Evolutionary conservation across 2,797 vertebrate species (phyloP).

Genomic region (Labroides dimidiatus): DNA sequence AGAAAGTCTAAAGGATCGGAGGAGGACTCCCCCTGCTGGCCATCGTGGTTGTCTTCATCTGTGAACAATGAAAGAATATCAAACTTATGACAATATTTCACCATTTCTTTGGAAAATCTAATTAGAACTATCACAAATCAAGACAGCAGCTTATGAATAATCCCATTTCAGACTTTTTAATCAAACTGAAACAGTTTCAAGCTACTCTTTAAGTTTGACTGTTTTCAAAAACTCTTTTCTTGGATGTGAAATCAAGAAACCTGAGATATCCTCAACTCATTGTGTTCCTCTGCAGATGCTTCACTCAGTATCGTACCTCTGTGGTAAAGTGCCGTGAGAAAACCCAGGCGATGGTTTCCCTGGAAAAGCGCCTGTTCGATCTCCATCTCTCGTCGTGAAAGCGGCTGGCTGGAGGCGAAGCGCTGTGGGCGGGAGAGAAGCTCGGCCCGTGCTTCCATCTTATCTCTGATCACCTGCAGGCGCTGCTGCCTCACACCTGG

Average conservation of each 20-base stretch:
- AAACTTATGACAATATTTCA: too few species aligned
- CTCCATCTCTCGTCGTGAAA: slow-evolving; percentile 94
- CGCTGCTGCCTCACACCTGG: slow-evolving; percentile 87
- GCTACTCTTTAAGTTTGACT: too few species aligned
- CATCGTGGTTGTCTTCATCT: slow-evolving; percentile 82
- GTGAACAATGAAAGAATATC: slow-evolving; percentile 7
- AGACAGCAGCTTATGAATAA: not conserved
- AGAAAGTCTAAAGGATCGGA: slow-evolving; percentile 86
- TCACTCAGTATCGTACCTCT: slow-evolving; percentile 78
- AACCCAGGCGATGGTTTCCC: slow-evolving; percentile 88
- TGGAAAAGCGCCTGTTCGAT: slow-evolving; percentile 94
- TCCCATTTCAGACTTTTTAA: not conserved
- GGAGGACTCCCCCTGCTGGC: slow-evolving; percentile 66
- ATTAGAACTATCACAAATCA: too few species aligned
- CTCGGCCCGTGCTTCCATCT: slow-evolving; percentile 87
- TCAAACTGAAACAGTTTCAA: not conserved
- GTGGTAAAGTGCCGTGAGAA: slow-evolving; percentile 92
- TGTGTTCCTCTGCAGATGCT: too few species aligned
- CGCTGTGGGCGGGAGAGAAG: slow-evolving; percentile 91
- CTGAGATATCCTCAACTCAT: too few species aligned
- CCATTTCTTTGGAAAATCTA: too few species aligned
- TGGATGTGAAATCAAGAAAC: too few species aligned
- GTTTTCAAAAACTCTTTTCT: too few species aligned
- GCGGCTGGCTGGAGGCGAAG: slow-evolving; percentile 89
- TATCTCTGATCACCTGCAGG: slow-evolving; percentile 89